Evolutionary conservation across 2,797 vertebrate species (phyloP).

Genomic region (Danio choprae): DNA sequence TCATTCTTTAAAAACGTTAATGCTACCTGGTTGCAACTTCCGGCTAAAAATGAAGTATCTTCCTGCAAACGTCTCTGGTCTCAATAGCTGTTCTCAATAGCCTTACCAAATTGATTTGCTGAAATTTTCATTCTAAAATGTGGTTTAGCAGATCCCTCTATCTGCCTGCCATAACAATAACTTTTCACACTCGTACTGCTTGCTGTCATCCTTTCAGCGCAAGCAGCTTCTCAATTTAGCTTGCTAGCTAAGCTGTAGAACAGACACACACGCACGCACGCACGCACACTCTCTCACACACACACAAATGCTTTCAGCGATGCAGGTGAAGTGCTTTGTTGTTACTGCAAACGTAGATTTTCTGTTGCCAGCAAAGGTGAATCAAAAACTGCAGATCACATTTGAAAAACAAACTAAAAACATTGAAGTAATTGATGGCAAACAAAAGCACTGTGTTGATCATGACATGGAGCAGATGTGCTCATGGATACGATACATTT

Average conservation of each 20-base stretch:
- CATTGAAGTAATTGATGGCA: background rate
- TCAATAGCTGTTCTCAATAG: background rate
- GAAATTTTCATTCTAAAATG: slow-evolving; percentile 2
- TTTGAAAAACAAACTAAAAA: background rate
- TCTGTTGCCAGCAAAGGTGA: slow-evolving; percentile 2
- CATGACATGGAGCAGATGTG: background rate
- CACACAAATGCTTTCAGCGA: background rate
- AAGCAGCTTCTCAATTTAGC: slow-evolving; percentile 31
- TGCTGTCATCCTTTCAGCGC: background rate
- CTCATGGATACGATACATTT: background rate
- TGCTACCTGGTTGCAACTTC: background rate
- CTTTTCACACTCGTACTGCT: slow-evolving; percentile 21
- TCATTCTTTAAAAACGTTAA: slow-evolving; percentile 7
- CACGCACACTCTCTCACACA: too few relatives aligned
- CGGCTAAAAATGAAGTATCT: background rate
- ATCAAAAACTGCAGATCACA: background rate
- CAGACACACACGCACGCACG: too few relatives aligned
- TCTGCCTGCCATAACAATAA: slow-evolving; percentile 22
- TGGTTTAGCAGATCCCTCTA: background rate
- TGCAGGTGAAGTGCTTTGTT: slow-evolving; percentile 10
- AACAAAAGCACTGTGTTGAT: background rate
- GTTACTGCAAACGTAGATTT: slow-evolving; percentile 2
- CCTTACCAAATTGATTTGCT: slow-evolving; percentile 12
- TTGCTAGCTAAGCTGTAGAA: slow-evolving; percentile 11
- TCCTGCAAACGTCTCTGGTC: background rate